Percentiles rank a stretch among this genome's conserved stretches.
phyloP scores from a whole-genome alignment of 2,888 invertebrate species.

The Brachyptera putata region DNA sequence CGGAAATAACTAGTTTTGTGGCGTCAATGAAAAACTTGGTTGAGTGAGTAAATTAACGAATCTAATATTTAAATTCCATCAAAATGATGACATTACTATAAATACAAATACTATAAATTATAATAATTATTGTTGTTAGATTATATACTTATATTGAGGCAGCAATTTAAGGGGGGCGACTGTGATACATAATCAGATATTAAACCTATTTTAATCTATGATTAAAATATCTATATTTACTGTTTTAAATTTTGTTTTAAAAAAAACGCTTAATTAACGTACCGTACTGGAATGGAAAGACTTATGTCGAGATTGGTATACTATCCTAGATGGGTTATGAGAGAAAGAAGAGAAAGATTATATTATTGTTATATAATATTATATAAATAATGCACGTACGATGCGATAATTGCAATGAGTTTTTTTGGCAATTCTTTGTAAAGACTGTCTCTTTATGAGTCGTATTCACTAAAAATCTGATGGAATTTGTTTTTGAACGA shows the following conservation, averaged over 20 bases:
- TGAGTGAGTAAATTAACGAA: background rate
- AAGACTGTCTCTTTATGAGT: background rate
- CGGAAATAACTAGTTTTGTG: background rate
- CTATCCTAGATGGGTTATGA: no score
- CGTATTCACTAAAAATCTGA: conserved; percentile 3
- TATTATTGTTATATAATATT: background rate
- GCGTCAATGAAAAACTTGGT: background rate
- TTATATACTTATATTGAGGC: background rate
- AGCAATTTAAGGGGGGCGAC: conserved; percentile 4
- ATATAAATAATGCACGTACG: background rate
- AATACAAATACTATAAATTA: background rate
- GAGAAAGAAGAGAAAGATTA: background rate
- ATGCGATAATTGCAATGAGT: background rate
- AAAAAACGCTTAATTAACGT: no score
- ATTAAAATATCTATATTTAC: no score
- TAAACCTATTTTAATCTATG: no score
- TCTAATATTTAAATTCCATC: conserved; percentile 12
- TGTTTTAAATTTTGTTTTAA: no score
- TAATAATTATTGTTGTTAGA: background rate
- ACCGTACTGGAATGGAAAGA: background rate
- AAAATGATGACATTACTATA: background rate
- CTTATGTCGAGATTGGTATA: background rate
- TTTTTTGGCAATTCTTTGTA: background rate
- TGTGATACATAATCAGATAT: conserved; percentile 16
- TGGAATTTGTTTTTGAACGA: conserved; percentile 12